phyloP scores from a whole-genome alignment of 2,113 vertebrate species.

The Progne subis region DNA sequence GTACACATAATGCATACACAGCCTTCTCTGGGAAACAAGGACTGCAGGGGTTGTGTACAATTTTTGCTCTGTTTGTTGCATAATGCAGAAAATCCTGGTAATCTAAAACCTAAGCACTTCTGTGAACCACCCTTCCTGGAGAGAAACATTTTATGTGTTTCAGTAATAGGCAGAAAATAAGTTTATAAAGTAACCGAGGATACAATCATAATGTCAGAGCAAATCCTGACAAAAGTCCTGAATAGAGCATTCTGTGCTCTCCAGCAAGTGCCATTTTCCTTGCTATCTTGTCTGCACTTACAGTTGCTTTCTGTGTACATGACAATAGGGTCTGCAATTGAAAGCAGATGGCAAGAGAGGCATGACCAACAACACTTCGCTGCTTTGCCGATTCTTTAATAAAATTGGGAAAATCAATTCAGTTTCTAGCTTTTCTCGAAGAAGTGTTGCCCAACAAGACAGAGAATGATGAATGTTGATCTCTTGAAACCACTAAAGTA shows the following conservation, averaged over 20 bases:
- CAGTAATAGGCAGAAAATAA: constrained; percentile 25
- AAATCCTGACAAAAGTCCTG: neutral
- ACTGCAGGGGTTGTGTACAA: constrained; percentile 11
- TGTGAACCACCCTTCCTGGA: neutral
- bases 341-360: neutral
- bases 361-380: neutral
- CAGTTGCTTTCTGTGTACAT: neutral
- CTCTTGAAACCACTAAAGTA: constrained; percentile 72
- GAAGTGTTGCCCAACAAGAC: constrained; percentile 50
- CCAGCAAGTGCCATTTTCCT: neutral
- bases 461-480: constrained; percentile 73
- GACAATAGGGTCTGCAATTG: neutral
- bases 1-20: neutral
- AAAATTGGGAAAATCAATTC: constrained; percentile 62
- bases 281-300: neutral
- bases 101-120: constrained; percentile 22
- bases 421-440: constrained; percentile 22
- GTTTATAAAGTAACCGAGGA: neutral
- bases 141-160: constrained; percentile 6
- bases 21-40: neutral
- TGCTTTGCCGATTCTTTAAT: constrained; percentile 21
- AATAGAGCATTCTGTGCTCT: neutral
- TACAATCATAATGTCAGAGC: neutral
- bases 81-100: constrained; percentile 28
- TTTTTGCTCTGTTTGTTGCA: constrained; percentile 21